Conservation (phyloP, 2,113 vertebrate genomes). For the Atractosteus spatula region DNA sequence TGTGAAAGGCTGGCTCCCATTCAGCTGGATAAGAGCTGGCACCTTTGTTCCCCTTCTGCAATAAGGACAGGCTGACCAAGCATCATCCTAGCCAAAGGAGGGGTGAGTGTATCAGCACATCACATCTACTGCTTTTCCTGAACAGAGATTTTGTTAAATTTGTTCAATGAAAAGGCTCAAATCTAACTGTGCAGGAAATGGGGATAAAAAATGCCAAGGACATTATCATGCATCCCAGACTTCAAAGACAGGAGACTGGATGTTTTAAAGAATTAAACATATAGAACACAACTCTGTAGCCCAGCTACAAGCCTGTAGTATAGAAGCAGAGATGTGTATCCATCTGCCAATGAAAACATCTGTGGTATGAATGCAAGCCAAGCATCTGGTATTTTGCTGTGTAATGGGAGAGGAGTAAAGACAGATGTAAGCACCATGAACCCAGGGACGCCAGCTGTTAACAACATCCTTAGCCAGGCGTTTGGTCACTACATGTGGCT, state of each 20-base stretch:
- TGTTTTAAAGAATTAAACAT: too few relatives aligned
- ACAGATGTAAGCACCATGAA: not conserved
- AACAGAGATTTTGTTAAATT: not conserved
- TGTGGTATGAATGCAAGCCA: not conserved
- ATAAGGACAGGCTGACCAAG: not conserved
- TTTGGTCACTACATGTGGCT: not conserved
- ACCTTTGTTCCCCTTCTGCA: too few relatives aligned
- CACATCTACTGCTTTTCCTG: not conserved
- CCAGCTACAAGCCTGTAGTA: not conserved
- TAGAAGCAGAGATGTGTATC: not conserved
- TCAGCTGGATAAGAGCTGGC: too few relatives aligned
- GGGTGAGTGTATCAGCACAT: not conserved
- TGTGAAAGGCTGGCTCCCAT: too few relatives aligned
- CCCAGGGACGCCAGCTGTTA: not conserved
- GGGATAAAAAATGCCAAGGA: slow-evolving; percentile 6
- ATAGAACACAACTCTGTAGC: not conserved
- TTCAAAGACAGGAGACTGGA: too few relatives aligned
- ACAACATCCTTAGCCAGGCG: not conserved
- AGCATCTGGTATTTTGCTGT: slow-evolving; percentile 1
- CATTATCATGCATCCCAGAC: too few relatives aligned
- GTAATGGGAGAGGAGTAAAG: not conserved
- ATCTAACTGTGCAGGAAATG: not conserved
- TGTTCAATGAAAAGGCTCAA: not conserved
- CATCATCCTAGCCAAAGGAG: not conserved
- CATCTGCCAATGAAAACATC: too few relatives aligned